A percentile compares a stretch with the other conserved stretches of the same genome.
These are phyloP conservation scores for Cyclophora punctaria DNA, from an alignment of 2,888 invertebrate genomes.

Conservation along the genomic window DNA sequence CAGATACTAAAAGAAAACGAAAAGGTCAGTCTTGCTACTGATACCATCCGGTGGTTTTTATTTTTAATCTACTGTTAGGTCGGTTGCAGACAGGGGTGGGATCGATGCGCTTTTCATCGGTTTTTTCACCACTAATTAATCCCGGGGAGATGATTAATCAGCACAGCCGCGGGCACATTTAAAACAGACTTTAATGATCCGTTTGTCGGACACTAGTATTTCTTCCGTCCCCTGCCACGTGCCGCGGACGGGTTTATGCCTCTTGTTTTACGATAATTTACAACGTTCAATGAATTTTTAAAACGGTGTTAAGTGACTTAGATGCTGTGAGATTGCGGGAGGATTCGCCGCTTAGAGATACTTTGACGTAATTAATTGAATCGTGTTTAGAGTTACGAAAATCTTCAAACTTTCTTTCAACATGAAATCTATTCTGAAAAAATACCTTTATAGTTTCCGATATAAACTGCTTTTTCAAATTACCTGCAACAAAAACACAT, in stretches of 20 bases:
- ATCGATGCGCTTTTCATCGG: slow-evolving; percentile 42
- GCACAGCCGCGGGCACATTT: slow-evolving; percentile 50
- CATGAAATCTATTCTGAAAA: too few relatives aligned
- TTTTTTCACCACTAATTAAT: slow-evolving; percentile 56
- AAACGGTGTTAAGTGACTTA: slow-evolving; percentile 21
- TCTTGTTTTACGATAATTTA: slow-evolving; percentile 39
- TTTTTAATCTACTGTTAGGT: slow-evolving; percentile 35
- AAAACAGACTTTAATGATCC: slow-evolving; percentile 61
- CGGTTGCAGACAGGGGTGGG: slow-evolving; percentile 27
- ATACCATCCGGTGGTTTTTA: slow-evolving; percentile 27
- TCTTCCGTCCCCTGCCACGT: slow-evolving; percentile 39
- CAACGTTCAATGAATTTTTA: slow-evolving; percentile 39
- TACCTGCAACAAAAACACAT: slow-evolving; percentile 46
- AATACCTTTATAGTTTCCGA: too few relatives aligned
- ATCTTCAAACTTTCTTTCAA: too few relatives aligned
- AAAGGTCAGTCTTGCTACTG: slow-evolving; percentile 30
- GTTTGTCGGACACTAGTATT: slow-evolving; percentile 53
- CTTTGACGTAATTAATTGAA: slow-evolving; percentile 4
- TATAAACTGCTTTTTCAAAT: slow-evolving; percentile 14
- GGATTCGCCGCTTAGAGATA: neutral
- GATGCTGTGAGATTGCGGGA: slow-evolving; percentile 8
- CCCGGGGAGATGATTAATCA: slow-evolving; percentile 63
- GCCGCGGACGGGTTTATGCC: slow-evolving; percentile 46
- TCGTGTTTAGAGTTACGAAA: too few relatives aligned
- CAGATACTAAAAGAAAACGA: slow-evolving; percentile 26